Evolutionary conservation across 2,797 vertebrate species (phyloP).

Genomic region (Trachops cirrhosus): DNA sequence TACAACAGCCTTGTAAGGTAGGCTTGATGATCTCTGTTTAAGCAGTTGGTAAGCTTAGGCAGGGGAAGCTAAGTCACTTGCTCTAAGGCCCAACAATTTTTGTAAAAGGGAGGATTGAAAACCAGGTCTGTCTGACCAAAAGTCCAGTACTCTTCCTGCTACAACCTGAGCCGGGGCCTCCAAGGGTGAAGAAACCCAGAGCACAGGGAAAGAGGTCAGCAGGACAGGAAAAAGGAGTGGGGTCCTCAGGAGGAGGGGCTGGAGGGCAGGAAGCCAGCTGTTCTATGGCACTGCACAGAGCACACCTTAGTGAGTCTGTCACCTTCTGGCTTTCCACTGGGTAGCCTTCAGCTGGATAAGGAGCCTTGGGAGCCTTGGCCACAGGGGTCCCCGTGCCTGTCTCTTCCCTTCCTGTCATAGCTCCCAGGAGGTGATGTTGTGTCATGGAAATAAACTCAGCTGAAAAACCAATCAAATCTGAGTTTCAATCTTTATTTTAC

Average conservation of each 20-base stretch:
- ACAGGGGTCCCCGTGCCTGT: not conserved
- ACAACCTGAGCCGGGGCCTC: not conserved
- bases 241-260: not conserved
- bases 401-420: not conserved
- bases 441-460: not conserved
- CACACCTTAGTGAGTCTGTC: too few relatives aligned
- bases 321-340: not conserved
- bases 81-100: not conserved
- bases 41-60: not conserved
- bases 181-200: not conserved
- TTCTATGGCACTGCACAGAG: not conserved
- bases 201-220: not conserved
- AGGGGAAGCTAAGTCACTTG: constrained; percentile 18
- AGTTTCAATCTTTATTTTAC: constrained; percentile 40
- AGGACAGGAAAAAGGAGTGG: not conserved
- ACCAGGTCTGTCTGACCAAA: not conserved
- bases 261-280: not conserved
- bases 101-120: not conserved
- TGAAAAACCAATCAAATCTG: not conserved
- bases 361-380: too few relatives aligned
- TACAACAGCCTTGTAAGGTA: not conserved
- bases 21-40: not conserved
- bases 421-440: not conserved
- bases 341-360: not conserved
- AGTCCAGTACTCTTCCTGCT: not conserved